A percentile compares a stretch with the other conserved stretches of the same genome.
Conservation (phyloP, 92 coral and sea anemone genomes). For the Pocillopora meandrina region DNA sequence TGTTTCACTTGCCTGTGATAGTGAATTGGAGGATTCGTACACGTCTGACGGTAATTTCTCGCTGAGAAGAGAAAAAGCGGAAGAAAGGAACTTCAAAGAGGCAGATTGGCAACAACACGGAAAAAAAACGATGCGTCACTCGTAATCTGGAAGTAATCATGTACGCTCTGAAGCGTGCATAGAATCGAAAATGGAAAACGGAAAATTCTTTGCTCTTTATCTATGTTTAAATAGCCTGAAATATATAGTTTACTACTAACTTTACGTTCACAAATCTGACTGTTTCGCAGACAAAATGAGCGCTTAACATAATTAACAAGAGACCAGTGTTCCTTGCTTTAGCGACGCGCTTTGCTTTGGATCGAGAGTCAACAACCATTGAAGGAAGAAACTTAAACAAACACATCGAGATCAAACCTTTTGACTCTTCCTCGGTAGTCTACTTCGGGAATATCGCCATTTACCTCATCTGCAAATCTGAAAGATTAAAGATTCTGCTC, state of each 20-base stretch:
- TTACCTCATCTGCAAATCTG: slow-evolving; percentile 88
- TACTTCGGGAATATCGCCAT: slow-evolving; percentile 83
- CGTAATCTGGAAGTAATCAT: too few relatives aligned
- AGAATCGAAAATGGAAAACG: too few relatives aligned
- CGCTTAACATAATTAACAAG: too few relatives aligned
- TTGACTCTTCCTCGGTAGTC: slow-evolving; percentile 71
- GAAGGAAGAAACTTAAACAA: not conserved
- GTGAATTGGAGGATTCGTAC: slow-evolving; percentile 8
- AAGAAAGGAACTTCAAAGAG: not conserved
- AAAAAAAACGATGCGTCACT: not conserved
- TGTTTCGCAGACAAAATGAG: too few relatives aligned
- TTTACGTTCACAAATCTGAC: too few relatives aligned
- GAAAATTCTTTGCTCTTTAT: too few relatives aligned
- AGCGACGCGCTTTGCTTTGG: too few relatives aligned
- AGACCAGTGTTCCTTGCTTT: too few relatives aligned
- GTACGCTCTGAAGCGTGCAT: too few relatives aligned
- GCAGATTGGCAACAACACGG: not conserved
- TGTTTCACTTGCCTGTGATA: slow-evolving; percentile 17
- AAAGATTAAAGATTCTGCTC: not conserved
- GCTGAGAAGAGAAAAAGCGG: slow-evolving; percentile 13
- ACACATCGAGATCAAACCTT: slow-evolving; percentile 39
- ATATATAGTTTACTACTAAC: too few relatives aligned
- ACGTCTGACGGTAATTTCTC: slow-evolving; percentile 31
- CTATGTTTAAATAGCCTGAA: too few relatives aligned
- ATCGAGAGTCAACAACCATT: not conserved